Evolutionary conservation across 2,888 invertebrate species (phyloP).

Genomic region (Druceiella hillmani): DNA sequence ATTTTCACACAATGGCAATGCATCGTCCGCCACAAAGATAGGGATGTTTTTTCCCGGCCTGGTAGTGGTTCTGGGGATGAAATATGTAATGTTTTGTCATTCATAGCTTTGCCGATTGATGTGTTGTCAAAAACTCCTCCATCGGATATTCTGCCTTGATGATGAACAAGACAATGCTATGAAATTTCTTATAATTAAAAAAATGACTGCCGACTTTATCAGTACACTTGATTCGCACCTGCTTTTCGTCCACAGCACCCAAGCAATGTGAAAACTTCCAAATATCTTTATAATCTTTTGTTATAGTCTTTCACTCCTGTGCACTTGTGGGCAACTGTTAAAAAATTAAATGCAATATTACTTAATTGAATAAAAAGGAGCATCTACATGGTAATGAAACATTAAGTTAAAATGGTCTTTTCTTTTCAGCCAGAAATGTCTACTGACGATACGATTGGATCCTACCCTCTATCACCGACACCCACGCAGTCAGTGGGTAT

Average conservation of each 20-base stretch:
- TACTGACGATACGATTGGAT: neutral
- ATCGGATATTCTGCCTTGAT: conserved; percentile 21
- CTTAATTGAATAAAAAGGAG: too few relatives aligned
- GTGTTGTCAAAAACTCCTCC: conserved; percentile 19
- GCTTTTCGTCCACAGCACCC: too few relatives aligned
- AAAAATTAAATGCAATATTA: too few relatives aligned
- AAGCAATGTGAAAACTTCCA: too few relatives aligned
- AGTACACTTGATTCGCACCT: too few relatives aligned
- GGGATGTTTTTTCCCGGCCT: conserved; percentile 13
- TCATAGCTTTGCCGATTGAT: conserved; percentile 8
- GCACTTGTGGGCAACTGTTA: neutral
- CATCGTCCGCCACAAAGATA: conserved; percentile 24
- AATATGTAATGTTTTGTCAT: conserved; percentile 11
- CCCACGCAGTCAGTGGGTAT: too few relatives aligned
- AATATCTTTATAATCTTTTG: too few relatives aligned
- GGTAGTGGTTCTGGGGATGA: conserved; percentile 14
- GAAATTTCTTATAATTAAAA: conserved; percentile 22
- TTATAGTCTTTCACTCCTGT: too few relatives aligned
- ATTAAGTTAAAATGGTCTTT: too few relatives aligned
- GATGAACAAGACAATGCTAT: conserved; percentile 23
- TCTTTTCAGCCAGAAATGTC: neutral
- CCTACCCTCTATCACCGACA: neutral
- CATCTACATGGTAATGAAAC: too few relatives aligned
- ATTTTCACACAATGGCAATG: conserved; percentile 21
- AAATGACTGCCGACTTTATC: too few relatives aligned